These are phyloP conservation scores for Sardina pilchardus DNA, from an alignment of 2,113 vertebrate genomes.

Conservation along the genomic window DNA sequence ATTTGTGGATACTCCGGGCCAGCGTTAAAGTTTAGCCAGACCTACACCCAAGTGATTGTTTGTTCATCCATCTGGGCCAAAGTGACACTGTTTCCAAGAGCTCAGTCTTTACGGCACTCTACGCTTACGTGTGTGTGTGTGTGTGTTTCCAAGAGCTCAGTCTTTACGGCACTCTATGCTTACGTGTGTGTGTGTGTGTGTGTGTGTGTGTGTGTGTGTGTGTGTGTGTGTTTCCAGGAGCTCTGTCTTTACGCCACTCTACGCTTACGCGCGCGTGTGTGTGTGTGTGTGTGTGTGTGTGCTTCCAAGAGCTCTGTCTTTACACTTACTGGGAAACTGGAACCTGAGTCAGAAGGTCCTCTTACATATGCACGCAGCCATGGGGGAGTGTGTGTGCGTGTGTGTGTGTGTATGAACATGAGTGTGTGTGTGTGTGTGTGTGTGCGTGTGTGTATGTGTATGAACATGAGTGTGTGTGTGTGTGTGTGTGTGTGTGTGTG, in stretches of 20 bases:
- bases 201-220: too few species aligned
- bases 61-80: neutral
- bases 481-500: neutral
- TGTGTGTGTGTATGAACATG: too few species aligned
- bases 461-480: too few species aligned
- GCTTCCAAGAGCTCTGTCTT: too few species aligned
- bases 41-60: neutral
- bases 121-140: too few species aligned
- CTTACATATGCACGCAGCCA: neutral
- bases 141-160: neutral
- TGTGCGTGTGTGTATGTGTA: neutral
- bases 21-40: neutral
- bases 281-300: too few species aligned
- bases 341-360: neutral
- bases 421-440: neutral
- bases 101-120: neutral
- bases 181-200: too few species aligned
- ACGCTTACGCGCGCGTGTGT: too few species aligned
- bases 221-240: constrained; percentile 12
- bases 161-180: neutral
- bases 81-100: neutral
- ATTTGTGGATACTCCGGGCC: neutral
- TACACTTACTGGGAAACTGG: neutral
- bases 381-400: too few species aligned
- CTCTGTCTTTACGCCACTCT: neutral